A percentile compares a stretch with the other conserved stretches of the same genome.
phyloP scores from a whole-genome alignment of 2,888 invertebrate genomes.

The Beris chalybata region DNA sequence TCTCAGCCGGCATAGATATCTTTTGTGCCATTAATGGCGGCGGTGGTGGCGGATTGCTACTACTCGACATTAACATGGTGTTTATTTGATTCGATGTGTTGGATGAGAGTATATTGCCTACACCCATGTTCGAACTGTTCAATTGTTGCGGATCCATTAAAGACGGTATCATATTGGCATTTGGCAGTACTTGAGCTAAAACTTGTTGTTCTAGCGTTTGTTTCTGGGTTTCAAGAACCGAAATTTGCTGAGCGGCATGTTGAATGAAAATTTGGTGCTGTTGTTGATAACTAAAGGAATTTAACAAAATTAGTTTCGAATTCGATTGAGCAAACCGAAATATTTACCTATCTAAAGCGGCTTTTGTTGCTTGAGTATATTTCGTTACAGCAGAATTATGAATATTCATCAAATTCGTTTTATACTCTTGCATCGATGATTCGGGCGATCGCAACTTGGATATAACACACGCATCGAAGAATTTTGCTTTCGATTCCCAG shows the following conservation, averaged over 20 bases:
- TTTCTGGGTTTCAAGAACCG: constrained; percentile 79
- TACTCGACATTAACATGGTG: constrained; percentile 27
- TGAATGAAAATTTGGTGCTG: constrained; percentile 95
- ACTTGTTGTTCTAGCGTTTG: constrained; percentile 59
- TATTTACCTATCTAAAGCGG: constrained; percentile 74
- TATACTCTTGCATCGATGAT: constrained; percentile 86
- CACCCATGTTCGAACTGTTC: constrained; percentile 36
- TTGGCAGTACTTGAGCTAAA: constrained; percentile 43
- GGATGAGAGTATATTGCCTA: constrained; percentile 24
- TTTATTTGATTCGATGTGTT: constrained; percentile 23
- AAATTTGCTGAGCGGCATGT: constrained; percentile 88
- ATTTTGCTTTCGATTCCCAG: constrained; percentile 96
- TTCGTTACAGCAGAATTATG: constrained; percentile 77
- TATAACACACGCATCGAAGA: constrained; percentile 79
- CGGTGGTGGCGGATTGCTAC: constrained; percentile 36
- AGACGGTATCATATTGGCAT: constrained; percentile 44
- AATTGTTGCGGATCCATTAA: constrained; percentile 45
- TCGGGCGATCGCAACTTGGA: constrained; percentile 86
- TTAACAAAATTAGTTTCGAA: background rate
- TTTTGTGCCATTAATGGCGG: constrained; percentile 56
- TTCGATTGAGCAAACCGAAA: background rate
- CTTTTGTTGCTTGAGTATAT: constrained; percentile 77
- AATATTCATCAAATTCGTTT: constrained; percentile 79
- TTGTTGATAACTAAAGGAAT: constrained; percentile 69
- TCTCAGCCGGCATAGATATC: constrained; percentile 49